Evolutionary conservation across 2,797 vertebrate species (phyloP).

Genomic region (Momotus momota): DNA sequence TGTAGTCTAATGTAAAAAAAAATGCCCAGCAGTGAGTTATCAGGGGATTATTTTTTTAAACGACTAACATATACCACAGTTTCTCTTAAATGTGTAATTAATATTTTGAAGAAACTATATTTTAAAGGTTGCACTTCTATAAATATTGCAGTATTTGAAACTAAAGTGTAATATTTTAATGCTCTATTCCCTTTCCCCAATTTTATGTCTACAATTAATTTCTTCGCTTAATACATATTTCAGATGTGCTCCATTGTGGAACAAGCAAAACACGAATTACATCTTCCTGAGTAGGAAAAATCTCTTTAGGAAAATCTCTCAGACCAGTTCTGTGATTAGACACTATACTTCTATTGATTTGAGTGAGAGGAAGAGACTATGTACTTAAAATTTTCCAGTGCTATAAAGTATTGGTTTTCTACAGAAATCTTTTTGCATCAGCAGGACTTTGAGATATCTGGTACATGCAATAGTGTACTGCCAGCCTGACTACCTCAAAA

Average conservation of each 20-base stretch:
- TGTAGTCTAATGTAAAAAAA: constrained; percentile 19
- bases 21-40: not conserved
- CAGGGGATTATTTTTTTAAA: not conserved
- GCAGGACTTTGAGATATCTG: not conserved
- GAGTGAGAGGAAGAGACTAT: not conserved
- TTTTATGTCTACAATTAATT: not conserved
- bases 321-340: not conserved
- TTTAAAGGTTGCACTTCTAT: not conserved
- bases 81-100: not conserved
- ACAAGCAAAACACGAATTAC: not conserved
- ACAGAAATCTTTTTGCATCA: not conserved
- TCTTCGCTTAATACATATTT: not conserved
- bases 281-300: not conserved
- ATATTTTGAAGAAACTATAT: not conserved
- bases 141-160: not conserved
- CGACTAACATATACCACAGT: not conserved
- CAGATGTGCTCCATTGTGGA: not conserved
- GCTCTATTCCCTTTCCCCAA: not conserved
- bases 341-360: not conserved
- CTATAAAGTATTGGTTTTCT: not conserved
- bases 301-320: not conserved
- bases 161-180: not conserved
- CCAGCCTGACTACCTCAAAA: not conserved
- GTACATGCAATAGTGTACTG: not conserved
- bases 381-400: not conserved